Evolutionary conservation across 23 tunicate species (phyloP).

Genomic region (Trididemnum clinides): DNA sequence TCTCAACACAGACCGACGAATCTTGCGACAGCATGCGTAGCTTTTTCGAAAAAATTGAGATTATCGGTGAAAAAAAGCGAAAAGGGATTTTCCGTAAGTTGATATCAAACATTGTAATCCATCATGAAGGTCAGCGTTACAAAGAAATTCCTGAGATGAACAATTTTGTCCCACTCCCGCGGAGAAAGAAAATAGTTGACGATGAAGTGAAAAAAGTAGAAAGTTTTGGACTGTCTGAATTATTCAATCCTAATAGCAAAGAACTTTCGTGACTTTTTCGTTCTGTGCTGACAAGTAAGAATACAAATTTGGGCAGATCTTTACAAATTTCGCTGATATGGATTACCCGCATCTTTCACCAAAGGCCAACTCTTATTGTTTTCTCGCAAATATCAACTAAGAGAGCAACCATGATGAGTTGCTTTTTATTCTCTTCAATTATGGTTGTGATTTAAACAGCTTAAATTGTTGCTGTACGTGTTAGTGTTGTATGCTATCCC

Average conservation of each 20-base stretch:
- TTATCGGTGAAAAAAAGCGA: slow-evolving; percentile 47
- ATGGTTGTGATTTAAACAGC: too few species aligned
- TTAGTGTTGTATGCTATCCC: too few species aligned
- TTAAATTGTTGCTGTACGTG: too few species aligned
- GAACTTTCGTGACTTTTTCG: background rate
- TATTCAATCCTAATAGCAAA: background rate
- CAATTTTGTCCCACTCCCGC: slow-evolving; percentile 28
- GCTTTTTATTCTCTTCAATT: too few species aligned
- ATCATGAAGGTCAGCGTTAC: slow-evolving; percentile 77
- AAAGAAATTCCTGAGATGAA: slow-evolving; percentile 68
- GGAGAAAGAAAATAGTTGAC: background rate
- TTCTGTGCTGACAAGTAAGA: background rate
- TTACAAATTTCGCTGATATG: too few species aligned
- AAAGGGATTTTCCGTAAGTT: slow-evolving; percentile 51
- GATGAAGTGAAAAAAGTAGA: background rate
- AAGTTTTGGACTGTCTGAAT: background rate
- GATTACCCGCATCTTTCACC: too few species aligned
- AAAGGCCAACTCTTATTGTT: too few species aligned
- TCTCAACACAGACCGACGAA: slow-evolving; percentile 24
- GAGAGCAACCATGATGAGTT: too few species aligned
- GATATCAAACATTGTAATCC: slow-evolving; percentile 41
- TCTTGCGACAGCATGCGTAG: background rate
- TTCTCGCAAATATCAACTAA: too few species aligned
- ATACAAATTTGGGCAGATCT: too few species aligned
- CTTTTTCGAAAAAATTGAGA: slow-evolving; percentile 41